Evolutionary conservation across 2,797 vertebrate species (phyloP), one percentile per base, ranked within the genome.

Genomic region (Enteromius paludinosus): DNA sequence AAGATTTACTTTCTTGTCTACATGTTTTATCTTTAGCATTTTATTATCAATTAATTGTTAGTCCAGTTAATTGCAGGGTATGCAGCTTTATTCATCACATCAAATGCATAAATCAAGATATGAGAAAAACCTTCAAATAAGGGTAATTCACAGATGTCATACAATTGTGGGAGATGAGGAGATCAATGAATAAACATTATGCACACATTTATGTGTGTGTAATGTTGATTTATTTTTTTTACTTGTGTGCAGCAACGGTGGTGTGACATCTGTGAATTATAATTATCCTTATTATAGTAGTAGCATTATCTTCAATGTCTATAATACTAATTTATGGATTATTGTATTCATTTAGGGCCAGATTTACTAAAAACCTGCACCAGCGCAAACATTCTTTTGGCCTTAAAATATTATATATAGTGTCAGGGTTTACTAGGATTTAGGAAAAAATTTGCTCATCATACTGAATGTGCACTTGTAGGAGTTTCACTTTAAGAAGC

Each of bases 41-140:
- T 56, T 43, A 38, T 65, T 30, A n/a, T 79, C 64, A 38, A 18
- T 68, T 38, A 54, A 66, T 25, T 47, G 11, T 17, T 76, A 61
- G 17, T 47, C 45, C 15, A 64, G n/a, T 77, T 8, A 12, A 59
- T 38, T 59, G n/a, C 52, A 43, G 59, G n/a, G 18, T 23, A n/a
- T 71, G 25, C 28, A 11, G 15, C 17, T 28, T 30, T 28, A 70
- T 70, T 65, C 18, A 64, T 18, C 1, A 20, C 30, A 62, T 33
- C 30, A 69, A 45, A 17, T 3, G 1, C 38, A 28, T 45, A 72
- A 3, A 72, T 72, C 25, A 12, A 4, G 33, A 72, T 30, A 62
- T 62, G 25, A 30, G 25, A 62, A 30, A 61, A 62, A 52, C 28
- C 45, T 52, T 12, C 10, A 52, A 33, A 52, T 20, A 15, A 49